Percentiles rank a stretch among this genome's conserved stretches.
phyloP scores from a whole-genome alignment of 2,797 vertebrate genomes.

The Hozukius guyotensis region DNA sequence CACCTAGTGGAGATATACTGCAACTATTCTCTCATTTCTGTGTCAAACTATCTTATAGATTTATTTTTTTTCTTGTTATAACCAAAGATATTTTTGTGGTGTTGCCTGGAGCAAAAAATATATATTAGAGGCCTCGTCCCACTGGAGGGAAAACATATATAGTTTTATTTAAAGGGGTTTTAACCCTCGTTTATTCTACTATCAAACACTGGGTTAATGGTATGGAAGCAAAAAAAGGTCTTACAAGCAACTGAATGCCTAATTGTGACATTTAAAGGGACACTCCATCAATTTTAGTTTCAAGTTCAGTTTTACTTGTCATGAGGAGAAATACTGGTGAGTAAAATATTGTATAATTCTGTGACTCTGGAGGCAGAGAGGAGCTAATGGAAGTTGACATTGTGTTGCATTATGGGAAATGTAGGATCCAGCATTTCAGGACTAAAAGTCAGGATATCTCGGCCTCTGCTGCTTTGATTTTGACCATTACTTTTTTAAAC shows the following conservation, averaged over 20 bases:
- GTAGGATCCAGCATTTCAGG: background rate
- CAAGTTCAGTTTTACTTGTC: background rate
- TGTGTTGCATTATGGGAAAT: constrained; percentile 24
- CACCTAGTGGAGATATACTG: constrained; percentile 70
- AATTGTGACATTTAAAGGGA: constrained; percentile 19
- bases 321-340: background rate
- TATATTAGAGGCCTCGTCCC: constrained; percentile 59
- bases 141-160: constrained; percentile 48
- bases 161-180: constrained; percentile 73
- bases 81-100: constrained; percentile 81
- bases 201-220: constrained; percentile 78
- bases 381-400: background rate
- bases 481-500: background rate
- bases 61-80: constrained; percentile 52
- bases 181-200: constrained; percentile 61
- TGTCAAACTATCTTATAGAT: constrained; percentile 52
- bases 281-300: background rate
- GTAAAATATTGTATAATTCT: background rate
- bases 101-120: constrained; percentile 82
- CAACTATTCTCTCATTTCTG: constrained; percentile 59
- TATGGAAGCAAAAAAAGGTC: constrained; percentile 37
- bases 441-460: background rate
- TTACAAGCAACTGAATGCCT: background rate
- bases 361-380: background rate
- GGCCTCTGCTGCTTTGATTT: no score